These are phyloP conservation scores for Diachasma alloeum DNA, from an alignment of 1,140 invertebrate species.

Conservation along the genomic window DNA sequence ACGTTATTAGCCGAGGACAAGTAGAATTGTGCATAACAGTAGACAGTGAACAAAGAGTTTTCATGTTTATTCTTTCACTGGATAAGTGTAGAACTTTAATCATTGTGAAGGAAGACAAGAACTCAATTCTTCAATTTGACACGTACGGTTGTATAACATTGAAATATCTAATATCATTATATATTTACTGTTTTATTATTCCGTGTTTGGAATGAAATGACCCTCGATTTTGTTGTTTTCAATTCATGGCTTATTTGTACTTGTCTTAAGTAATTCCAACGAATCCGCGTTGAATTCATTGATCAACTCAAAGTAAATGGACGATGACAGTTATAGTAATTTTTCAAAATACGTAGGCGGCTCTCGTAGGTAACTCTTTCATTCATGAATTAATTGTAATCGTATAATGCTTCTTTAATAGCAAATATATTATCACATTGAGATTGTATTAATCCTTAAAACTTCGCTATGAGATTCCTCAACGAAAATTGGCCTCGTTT, in stretches of 20 bases:
- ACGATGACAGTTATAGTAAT: not conserved
- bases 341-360: not conserved
- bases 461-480: conserved; percentile 29
- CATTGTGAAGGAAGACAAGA: not conserved
- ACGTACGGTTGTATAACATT: not conserved
- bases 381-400: not conserved
- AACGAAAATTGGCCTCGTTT: conserved; percentile 23
- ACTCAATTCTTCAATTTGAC: not conserved
- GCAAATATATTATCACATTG: conserved; percentile 67
- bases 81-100: not conserved
- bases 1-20: not conserved
- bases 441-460: conserved; percentile 63
- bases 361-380: not conserved
- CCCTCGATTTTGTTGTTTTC: not conserved
- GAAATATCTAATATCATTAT: not conserved
- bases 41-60: not conserved
- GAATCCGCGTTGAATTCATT: not conserved
- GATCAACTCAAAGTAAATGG: not conserved
- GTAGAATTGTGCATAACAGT: not conserved
- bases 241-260: not conserved
- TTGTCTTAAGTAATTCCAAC: not conserved
- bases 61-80: not conserved
- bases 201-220: not conserved
- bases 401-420: conserved; percentile 50
- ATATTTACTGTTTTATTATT: not conserved